A percentile compares a stretch with the other conserved stretches of the same genome.
Evolutionary conservation across 2,113 vertebrate species (phyloP).

Genomic region (Pungitius pungitius): DNA sequence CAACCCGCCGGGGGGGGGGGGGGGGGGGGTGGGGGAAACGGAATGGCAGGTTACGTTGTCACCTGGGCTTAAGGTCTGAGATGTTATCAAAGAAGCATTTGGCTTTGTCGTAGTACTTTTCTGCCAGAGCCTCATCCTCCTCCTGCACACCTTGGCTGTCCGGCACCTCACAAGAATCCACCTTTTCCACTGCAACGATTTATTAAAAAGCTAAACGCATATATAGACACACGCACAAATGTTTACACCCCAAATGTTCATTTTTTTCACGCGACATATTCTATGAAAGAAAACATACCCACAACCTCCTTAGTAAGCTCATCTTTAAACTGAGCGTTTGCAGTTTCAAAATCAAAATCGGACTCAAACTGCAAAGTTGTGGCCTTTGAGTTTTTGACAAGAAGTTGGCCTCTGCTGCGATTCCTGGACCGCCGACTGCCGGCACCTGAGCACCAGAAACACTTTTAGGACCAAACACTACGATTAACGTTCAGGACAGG

Average conservation of each 20-base stretch:
- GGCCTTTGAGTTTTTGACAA: constrained; percentile 86
- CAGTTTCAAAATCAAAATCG: constrained; percentile 97
- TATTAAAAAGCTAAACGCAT: rapidly evolving
- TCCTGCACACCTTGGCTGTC: constrained; percentile 72
- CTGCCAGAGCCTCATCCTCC: constrained; percentile 81
- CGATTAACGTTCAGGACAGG: not conserved
- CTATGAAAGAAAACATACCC: constrained; percentile 74
- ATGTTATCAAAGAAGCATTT: constrained; percentile 99
- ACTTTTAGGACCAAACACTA: not conserved
- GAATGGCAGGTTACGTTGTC: not conserved
- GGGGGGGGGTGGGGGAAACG: too few species aligned
- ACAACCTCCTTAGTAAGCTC: constrained; percentile 90
- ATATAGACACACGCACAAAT: too few species aligned
- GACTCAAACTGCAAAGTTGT: constrained; percentile 93
- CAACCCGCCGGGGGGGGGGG: too few species aligned
- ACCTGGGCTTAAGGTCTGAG: constrained; percentile 94
- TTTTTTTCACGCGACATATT: too few species aligned
- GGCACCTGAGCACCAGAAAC: constrained; percentile 47
- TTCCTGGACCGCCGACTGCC: constrained; percentile 90
- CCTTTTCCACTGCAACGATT: constrained; percentile 79
- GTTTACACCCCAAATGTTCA: too few species aligned
- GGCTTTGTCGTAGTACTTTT: constrained; percentile 94
- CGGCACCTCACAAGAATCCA: constrained; percentile 77
- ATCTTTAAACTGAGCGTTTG: constrained; percentile 96
- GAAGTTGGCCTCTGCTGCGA: constrained; percentile 91